Evolutionary conservation across 2,888 invertebrate species (phyloP).

Genomic region (Macrosoma leucophasiata): DNA sequence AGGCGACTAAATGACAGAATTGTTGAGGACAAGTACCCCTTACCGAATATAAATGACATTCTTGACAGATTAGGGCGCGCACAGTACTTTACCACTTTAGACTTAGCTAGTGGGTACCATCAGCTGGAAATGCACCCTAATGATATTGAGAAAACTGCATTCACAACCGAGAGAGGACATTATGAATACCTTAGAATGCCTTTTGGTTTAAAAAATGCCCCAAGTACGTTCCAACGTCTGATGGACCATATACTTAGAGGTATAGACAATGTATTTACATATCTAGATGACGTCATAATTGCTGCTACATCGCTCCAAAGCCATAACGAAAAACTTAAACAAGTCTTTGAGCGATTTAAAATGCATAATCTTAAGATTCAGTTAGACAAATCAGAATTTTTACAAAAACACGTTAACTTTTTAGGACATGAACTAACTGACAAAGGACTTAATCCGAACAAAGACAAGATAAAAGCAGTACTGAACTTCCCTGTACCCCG

Average conservation of each 20-base stretch:
- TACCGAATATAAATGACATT: conserved; percentile 22
- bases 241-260: conserved; percentile 35
- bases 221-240: conserved; percentile 35
- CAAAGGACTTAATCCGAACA: conserved; percentile 28
- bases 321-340: conserved; percentile 10
- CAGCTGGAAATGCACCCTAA: conserved; percentile 23
- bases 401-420: conserved; percentile 14
- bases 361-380: conserved; percentile 13
- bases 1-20: conserved; percentile 23
- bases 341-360: conserved; percentile 15
- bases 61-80: conserved; percentile 26
- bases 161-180: conserved; percentile 29
- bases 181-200: conserved; percentile 38
- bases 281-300: conserved; percentile 16
- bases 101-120: conserved; percentile 28
- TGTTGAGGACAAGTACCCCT: conserved; percentile 29
- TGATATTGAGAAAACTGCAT: conserved; percentile 30
- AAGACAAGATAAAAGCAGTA: conserved; percentile 29
- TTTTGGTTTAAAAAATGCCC: conserved; percentile 34
- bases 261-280: conserved; percentile 25
- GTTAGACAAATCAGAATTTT: conserved; percentile 17
- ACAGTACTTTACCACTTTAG: conserved; percentile 28
- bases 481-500: conserved; percentile 26
- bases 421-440: conserved; percentile 13
- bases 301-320: conserved; percentile 13